Base-by-base conservation (phyloP, 2,113 vertebrate species). In the Amazona guildingii region DNA sequence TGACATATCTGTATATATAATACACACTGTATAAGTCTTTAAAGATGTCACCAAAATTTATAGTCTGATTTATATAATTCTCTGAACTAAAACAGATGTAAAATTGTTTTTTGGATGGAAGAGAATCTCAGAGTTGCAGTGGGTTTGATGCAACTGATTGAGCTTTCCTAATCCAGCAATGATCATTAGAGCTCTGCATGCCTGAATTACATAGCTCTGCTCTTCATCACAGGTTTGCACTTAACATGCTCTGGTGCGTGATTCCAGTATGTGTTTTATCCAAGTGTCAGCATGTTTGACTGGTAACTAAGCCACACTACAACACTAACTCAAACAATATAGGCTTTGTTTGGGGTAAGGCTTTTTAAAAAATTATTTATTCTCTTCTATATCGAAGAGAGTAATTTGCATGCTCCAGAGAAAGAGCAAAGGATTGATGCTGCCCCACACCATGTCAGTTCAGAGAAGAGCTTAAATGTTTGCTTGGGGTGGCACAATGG, bases 41-140 rank as follows among this genome's bases (percentile, higher is more conserved):
- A 95, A 94, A 97, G 92, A 81, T 94, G 67, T 94, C 72, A 74
- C 95, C 92, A 92, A 95, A 89, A 91, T 80, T 90, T 95, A 90
- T 96, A 75, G 66, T 84, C 85, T 90, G 94, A 94, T 96, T 95
- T 95, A 94, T 95, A 59, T 66, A 48, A 92, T 70, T 87, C 66
- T 91, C 25, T 95, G 92, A 97, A 81, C 72, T 93, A 86, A 90
- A 97, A 44, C 94, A 96, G 95, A 96, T 95, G 85, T 94, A 75
- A 93, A 95, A 91, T 59, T 13, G 35, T 66, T 96, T 96, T 96
- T 93, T 0, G 35, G 13, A 74, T 92, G 84, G 95, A 78, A 75
- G 44, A 59, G 44, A 39, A 33, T 90, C 64, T 89, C 75, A 9
- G 61, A 83, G 44, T 49, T 74, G 52, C 72, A 63, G 70, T 62